Percentiles rank a stretch among this genome's conserved stretches.
Conservation (phyloP, 2,888 invertebrate genomes). For the Diarsia rubi region DNA sequence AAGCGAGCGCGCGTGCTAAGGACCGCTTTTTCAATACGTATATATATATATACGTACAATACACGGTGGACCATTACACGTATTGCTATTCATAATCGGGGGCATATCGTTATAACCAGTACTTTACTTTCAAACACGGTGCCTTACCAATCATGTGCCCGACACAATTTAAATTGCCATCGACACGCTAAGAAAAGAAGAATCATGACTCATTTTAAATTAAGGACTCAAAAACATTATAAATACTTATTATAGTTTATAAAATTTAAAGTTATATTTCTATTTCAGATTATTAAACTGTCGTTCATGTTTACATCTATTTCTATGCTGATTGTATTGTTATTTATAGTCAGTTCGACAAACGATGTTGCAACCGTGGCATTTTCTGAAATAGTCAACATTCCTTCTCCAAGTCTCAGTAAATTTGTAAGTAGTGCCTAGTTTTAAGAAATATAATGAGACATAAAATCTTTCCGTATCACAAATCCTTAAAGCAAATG, state of each 20-base stretch:
- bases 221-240: not conserved
- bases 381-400: constrained; percentile 69
- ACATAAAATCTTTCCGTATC: not conserved
- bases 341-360: constrained; percentile 62
- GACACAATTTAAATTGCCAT: too few species aligned
- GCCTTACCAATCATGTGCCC: too few species aligned
- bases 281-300: constrained; percentile 78
- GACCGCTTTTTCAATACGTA: not conserved
- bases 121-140: too few species aligned
- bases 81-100: too few species aligned
- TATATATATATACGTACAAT: too few species aligned
- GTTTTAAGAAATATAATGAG: not conserved
- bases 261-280: constrained; percentile 9
- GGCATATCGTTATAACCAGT: too few species aligned
- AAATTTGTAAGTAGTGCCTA: constrained; percentile 71
- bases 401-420: constrained; percentile 54
- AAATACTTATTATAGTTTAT: too few species aligned
- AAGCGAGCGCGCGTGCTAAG: not conserved
- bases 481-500: not conserved
- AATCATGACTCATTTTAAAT: not conserved
- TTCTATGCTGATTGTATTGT: constrained; percentile 70
- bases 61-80: not conserved
- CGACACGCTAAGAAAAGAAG: too few species aligned
- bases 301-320: constrained; percentile 68
- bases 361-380: constrained; percentile 49